Evolutionary conservation across 2,113 vertebrate species (phyloP).

Genomic region (Eolophus roseicapilla): DNA sequence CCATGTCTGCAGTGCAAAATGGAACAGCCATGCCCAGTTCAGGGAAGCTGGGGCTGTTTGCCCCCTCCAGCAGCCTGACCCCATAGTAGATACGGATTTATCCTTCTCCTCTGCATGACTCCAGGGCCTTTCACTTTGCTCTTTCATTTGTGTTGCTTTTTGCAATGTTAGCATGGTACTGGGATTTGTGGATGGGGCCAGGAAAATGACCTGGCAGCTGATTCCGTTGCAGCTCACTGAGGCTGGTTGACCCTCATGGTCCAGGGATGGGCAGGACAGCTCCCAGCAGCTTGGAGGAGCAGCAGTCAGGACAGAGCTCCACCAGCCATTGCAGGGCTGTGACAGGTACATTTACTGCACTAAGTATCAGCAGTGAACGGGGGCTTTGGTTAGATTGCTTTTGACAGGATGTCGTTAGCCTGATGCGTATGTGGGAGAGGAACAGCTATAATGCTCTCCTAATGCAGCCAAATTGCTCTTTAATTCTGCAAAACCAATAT

Average conservation of each 20-base stretch:
- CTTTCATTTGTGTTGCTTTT: background rate
- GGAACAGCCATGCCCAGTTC: background rate
- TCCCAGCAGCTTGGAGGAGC: background rate
- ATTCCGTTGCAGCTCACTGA: fast-evolving
- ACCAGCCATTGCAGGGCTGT: background rate
- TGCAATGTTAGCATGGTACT: fast-evolving
- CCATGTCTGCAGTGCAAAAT: background rate
- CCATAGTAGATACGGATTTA: fast-evolving
- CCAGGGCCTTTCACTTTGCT: background rate
- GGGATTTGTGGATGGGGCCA: background rate
- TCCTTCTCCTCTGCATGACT: background rate
- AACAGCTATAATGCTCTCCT: conserved; percentile 2
- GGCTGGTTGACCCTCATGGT: background rate
- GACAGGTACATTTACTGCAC: background rate
- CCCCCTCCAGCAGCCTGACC: background rate
- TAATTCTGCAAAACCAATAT: conserved; percentile 43
- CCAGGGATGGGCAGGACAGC: background rate
- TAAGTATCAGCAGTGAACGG: background rate
- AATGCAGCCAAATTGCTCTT: conserved; percentile 65
- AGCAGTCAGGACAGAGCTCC: background rate
- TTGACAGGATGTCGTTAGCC: conserved; percentile 26
- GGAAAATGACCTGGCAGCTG: background rate
- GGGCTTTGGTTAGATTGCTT: background rate
- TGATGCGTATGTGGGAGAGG: conserved; percentile 28
- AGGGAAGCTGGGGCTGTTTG: background rate